These are phyloP conservation scores for Byasa hedistus DNA, from an alignment of 2,888 invertebrate species.

Conservation along the genomic window DNA sequence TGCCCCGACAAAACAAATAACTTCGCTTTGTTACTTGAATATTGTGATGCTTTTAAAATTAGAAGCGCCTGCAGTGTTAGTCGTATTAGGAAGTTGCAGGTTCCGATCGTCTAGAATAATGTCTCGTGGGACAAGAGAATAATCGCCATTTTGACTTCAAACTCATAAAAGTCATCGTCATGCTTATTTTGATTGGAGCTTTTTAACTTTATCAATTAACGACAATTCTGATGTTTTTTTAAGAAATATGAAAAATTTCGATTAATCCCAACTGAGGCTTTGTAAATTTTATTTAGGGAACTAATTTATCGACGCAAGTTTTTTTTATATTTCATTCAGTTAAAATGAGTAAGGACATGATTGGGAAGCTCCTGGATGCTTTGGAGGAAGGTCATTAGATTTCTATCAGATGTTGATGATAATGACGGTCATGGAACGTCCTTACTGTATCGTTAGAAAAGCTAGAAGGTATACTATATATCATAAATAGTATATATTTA, in stretches of 20 bases:
- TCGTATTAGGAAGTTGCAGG: neutral
- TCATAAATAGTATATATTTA: neutral
- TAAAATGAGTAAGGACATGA: too few relatives aligned
- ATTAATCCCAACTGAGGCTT: too few relatives aligned
- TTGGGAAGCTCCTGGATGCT: too few relatives aligned
- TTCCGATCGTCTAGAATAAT: neutral
- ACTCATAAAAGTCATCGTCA: neutral
- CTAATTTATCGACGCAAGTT: too few relatives aligned
- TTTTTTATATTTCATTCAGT: too few relatives aligned
- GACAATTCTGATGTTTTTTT: too few relatives aligned
- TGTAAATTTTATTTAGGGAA: too few relatives aligned
- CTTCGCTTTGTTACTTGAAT: conserved; percentile 1
- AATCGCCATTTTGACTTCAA: neutral
- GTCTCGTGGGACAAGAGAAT: neutral
- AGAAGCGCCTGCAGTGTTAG: neutral
- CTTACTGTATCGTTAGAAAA: too few relatives aligned
- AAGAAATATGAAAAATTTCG: too few relatives aligned
- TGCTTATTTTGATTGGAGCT: neutral
- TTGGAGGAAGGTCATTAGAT: too few relatives aligned
- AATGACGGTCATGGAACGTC: too few relatives aligned
- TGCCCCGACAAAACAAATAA: conserved; percentile 38
- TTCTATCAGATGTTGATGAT: too few relatives aligned
- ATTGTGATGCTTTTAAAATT: neutral
- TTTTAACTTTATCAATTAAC: neutral
- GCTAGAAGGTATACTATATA: neutral